Evolutionary conservation across 64 coral and sea anemone species (phyloP).

Genomic region (Montipora foliosa): DNA sequence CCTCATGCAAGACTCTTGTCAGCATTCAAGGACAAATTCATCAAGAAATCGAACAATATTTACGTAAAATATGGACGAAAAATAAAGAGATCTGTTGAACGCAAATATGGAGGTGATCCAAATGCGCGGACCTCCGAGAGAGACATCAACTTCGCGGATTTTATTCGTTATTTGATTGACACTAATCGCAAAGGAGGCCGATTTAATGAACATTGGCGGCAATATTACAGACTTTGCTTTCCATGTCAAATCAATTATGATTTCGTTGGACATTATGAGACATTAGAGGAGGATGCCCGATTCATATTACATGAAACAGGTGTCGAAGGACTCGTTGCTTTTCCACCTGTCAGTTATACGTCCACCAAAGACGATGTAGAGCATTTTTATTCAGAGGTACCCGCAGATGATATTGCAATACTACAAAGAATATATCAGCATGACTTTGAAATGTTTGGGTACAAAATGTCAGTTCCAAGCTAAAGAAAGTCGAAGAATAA

Average conservation of each 20-base stretch:
- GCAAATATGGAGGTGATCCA: neutral
- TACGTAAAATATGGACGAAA: neutral
- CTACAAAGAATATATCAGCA: neutral
- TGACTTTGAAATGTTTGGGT: slow-evolving; percentile 54
- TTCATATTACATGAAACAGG: neutral
- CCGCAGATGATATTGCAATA: neutral
- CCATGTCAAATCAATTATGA: slow-evolving; percentile 67
- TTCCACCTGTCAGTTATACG: slow-evolving; percentile 17
- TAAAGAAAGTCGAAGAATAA: too few species aligned
- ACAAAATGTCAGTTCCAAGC: neutral
- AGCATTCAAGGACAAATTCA: slow-evolving; percentile 54
- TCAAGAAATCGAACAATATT: neutral
- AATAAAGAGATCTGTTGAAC: neutral
- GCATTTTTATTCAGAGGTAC: slow-evolving; percentile 9
- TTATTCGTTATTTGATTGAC: slow-evolving; percentile 10
- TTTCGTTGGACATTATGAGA: slow-evolving; percentile 74
- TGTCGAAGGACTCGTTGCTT: neutral
- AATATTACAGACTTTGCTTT: slow-evolving; percentile 63
- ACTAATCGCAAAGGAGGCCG: neutral
- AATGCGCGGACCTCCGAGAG: neutral
- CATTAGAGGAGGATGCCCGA: slow-evolving; percentile 41
- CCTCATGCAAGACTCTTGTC: slow-evolving; percentile 51
- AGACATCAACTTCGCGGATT: slow-evolving; percentile 6
- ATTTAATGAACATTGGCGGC: slow-evolving; percentile 63
- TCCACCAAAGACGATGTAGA: neutral